Evolutionary conservation across 2,888 invertebrate species (phyloP).

Genomic region (Athalia rosae): DNA sequence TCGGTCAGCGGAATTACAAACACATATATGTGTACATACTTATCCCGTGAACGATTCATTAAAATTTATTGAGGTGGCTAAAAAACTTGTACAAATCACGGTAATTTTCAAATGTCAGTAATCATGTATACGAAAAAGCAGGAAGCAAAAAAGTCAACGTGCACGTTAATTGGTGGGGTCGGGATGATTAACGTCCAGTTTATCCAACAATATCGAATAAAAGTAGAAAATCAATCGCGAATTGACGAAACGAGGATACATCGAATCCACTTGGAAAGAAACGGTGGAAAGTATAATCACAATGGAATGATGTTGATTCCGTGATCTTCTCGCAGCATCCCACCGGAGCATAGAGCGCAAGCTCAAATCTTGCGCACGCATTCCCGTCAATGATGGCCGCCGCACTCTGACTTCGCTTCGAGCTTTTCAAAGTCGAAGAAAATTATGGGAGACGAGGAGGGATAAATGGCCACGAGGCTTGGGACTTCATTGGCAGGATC

Average conservation of each 20-base stretch:
- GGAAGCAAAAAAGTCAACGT: not conserved
- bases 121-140: not conserved
- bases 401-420: slow-evolving; percentile 40
- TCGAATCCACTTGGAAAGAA: not conserved
- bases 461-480: slow-evolving; percentile 59
- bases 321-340: slow-evolving; percentile 9
- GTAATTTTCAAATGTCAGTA: not conserved
- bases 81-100: not conserved
- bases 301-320: slow-evolving; percentile 3
- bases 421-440: slow-evolving; percentile 47
- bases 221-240: no score
- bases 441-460: slow-evolving; percentile 62
- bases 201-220: no score
- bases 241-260: no score
- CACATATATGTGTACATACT: no score
- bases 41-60: no score
- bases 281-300: not conserved
- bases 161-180: not conserved
- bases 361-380: slow-evolving; percentile 65
- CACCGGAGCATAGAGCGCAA: not conserved
- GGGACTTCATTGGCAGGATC: slow-evolving; percentile 66
- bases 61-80: not conserved
- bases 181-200: no score
- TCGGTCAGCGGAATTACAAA: no score
- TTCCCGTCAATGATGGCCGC: slow-evolving; percentile 66